Evolutionary conservation across 2,113 vertebrate genomes (phyloP).

Genomic region (human (Homo sapiens)): GRCh38 chr6:22353501-22354000

Average conservation of each 20-base stretch:
- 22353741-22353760: not conserved
- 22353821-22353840: not conserved
- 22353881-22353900: not conserved
- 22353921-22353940: not conserved
- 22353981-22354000: fast-evolving
- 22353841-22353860: not conserved
- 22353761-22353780: not conserved
- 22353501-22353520: not conserved
- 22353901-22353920: not conserved
- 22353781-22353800: not conserved
- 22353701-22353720: not conserved
- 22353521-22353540: not conserved
- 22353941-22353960: not conserved
- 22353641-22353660: not conserved
- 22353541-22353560: not conserved
- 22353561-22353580: not conserved
- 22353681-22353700: not conserved
- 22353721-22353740: not conserved
- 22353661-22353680: not conserved
- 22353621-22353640: not conserved
- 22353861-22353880: not conserved
- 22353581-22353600: not conserved
- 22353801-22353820: not conserved
- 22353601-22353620: not conserved
- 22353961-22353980: too few relatives aligned